Percentiles rank a stretch among this genome's conserved stretches.
These are phyloP conservation scores for Polypterus senegalus DNA, from an alignment of 2,113 vertebrate species.

Conservation along the genomic window DNA sequence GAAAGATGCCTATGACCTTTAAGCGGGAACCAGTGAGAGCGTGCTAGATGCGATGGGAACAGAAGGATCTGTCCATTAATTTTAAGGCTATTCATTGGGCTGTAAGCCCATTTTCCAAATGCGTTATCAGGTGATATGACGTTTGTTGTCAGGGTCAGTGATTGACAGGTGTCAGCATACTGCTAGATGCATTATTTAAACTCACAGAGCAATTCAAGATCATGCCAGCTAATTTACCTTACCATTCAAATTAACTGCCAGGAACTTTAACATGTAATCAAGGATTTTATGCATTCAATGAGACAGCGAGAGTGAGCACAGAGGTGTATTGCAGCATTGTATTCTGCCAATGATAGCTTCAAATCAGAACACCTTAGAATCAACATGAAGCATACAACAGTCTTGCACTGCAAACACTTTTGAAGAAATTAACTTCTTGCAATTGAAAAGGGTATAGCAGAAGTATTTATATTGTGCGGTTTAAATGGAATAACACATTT, in stretches of 20 bases:
- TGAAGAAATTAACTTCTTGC: no score
- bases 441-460: no score
- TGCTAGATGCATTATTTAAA: conserved; percentile 52
- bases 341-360: not conserved
- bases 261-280: conserved; percentile 50
- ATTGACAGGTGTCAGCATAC: conserved; percentile 48
- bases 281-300: conserved; percentile 25
- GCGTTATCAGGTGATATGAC: conserved; percentile 52
- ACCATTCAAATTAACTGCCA: conserved; percentile 45
- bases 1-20: no score
- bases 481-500: no score
- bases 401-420: no score
- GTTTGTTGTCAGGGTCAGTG: conserved; percentile 51
- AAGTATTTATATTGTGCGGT: no score
- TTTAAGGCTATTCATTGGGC: conserved; percentile 18
- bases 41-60: no score
- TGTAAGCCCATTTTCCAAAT: conserved; percentile 56
- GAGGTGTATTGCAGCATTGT: not conserved
- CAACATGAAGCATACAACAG: no score
- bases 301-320: not conserved
- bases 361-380: no score
- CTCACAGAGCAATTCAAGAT: conserved; percentile 34
- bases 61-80: not conserved
- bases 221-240: conserved; percentile 41
- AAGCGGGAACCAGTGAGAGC: no score